Base-by-base conservation (phyloP, 2,113 vertebrate species). In the Oenanthe melanoleuca region DNA sequence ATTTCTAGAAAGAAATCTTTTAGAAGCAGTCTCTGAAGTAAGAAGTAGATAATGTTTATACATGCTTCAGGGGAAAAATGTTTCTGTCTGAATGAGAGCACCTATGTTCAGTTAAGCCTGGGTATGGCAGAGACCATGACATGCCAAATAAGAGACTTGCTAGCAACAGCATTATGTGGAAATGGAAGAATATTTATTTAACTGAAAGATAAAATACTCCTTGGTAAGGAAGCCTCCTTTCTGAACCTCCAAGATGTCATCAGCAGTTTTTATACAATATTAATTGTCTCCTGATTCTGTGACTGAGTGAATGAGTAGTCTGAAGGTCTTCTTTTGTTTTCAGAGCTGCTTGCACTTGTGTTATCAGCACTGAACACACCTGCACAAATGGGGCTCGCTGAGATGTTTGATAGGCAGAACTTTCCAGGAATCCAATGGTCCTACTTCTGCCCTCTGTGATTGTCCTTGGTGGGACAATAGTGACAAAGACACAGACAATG, bases 301-400 rank as follows among this genome's bases (percentile, higher is more conserved):
- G 56, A 70, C 5, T 29, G 29, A 71, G 14, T 40, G 53, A 79
- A 88, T 61, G 49, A 85, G 23, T 57, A 67, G 25, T 71, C 60
- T 88, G 60, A 93, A 90, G 38, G 29, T 89, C 42, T 91, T 49
- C 56, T 96, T 85, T 93, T 85, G 57, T 87, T 96, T 93, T 71
- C 73, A 74, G 73, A 64, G 40, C 45, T 49, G 22, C 81, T 89
- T 65, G 86, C 1, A 0, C 44, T 95, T 64, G 14, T 80, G 70
- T 89, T 96, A 94, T 92, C 90, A 93, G 70, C 63, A 29, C 63
- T 34, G 79, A 95, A 92, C 90, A 93, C 50, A 89, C 66, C 85
- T 82, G 88, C 69, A 31, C 9, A 91, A 91, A 73, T 84, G 50
- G 49, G 24, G 19, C 50, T 82, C 2, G 0, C 17, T 38, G 44